phyloP scores from a whole-genome alignment of 2,888 invertebrate genomes.

The Rambutsinella grinnellia region DNA sequence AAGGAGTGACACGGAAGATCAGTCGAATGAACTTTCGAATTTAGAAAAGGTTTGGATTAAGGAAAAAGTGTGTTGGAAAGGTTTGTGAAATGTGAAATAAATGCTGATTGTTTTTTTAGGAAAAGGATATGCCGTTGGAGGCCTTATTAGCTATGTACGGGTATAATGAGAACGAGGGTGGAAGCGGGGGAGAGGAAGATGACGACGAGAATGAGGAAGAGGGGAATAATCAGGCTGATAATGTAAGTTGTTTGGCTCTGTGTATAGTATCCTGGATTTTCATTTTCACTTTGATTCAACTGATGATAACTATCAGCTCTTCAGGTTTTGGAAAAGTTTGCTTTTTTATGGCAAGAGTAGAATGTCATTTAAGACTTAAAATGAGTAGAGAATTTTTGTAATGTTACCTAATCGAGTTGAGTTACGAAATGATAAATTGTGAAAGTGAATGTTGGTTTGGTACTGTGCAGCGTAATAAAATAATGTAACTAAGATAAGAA shows the following conservation, averaged over 20 bases:
- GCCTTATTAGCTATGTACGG: conserved; percentile 92
- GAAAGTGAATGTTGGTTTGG: too few relatives aligned
- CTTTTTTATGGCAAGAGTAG: too few relatives aligned
- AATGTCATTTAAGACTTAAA: too few relatives aligned
- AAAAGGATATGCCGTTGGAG: conserved; percentile 96
- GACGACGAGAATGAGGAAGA: conserved; percentile 58
- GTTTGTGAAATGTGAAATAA: background rate
- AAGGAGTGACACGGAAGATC: conserved; percentile 89
- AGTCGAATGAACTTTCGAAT: conserved; percentile 88
- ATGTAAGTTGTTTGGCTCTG: conserved; percentile 27
- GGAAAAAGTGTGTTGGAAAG: background rate
- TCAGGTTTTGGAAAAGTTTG: too few relatives aligned
- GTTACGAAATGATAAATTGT: too few relatives aligned
- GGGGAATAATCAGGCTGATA: conserved; percentile 66
- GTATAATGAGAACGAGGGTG: conserved; percentile 71
- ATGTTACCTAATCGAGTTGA: too few relatives aligned
- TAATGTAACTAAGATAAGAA: too few relatives aligned
- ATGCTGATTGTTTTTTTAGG: conserved; percentile 71
- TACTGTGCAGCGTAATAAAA: too few relatives aligned
- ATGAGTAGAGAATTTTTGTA: too few relatives aligned
- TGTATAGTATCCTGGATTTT: too few relatives aligned
- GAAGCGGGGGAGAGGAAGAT: conserved; percentile 64
- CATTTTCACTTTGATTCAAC: too few relatives aligned
- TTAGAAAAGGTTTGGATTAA: conserved; percentile 78
- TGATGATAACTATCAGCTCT: too few relatives aligned